These are phyloP conservation scores for Tribolium castaneum DNA, from an alignment of 1,140 invertebrate genomes.

Conservation along the genomic window DNA sequence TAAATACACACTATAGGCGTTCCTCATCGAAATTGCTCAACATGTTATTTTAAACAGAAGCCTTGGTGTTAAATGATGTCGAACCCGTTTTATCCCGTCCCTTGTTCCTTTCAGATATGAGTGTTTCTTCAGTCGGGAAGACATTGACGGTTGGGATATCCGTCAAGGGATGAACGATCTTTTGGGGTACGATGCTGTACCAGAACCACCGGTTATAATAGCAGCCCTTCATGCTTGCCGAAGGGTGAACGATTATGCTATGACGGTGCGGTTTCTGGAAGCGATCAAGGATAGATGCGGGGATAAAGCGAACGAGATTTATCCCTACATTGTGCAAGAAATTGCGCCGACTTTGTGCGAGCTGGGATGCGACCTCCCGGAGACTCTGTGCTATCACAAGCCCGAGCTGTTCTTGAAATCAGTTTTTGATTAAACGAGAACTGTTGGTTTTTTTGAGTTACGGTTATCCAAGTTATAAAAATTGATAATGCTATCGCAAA, in stretches of 20 bases:
- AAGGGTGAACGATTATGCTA: conserved; percentile 76
- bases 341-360: conserved; percentile 78
- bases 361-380: conserved; percentile 76
- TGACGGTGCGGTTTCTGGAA: conserved; percentile 77
- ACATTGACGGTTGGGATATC: conserved; percentile 80
- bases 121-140: conserved; percentile 68
- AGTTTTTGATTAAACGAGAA: conserved; percentile 54
- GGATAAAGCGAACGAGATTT: conserved; percentile 65
- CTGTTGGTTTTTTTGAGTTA: neutral
- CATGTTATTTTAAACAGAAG: neutral
- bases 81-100: conserved; percentile 8
- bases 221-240: conserved; percentile 77
- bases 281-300: conserved; percentile 75
- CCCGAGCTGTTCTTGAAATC: conserved; percentile 72
- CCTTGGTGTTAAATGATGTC: neutral
- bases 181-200: conserved; percentile 74
- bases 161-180: conserved; percentile 71
- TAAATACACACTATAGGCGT: neutral
- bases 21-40: neutral
- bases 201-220: conserved; percentile 77
- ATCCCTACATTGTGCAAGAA: conserved; percentile 74
- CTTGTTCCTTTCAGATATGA: conserved; percentile 55
- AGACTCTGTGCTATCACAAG: conserved; percentile 79
- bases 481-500: too few relatives aligned
- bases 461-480: too few relatives aligned